These are phyloP conservation scores for Puffinus mauretanicus DNA, from an alignment of 2,113 vertebrate species.

Conservation along the genomic window DNA sequence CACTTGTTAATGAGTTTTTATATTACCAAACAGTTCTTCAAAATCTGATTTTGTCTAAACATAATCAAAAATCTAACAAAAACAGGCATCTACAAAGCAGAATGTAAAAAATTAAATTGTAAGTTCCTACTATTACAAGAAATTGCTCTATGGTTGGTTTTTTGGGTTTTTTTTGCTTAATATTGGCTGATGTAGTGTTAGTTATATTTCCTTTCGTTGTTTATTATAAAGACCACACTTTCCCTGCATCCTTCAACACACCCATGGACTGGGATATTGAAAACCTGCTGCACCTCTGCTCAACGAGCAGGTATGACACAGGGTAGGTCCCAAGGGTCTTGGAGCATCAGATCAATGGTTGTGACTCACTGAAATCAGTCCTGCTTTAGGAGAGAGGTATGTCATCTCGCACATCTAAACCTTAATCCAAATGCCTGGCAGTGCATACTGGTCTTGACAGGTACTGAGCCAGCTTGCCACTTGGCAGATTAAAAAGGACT, in stretches of 20 bases:
- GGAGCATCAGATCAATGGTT: neutral
- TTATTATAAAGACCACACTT: neutral
- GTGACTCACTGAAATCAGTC: neutral
- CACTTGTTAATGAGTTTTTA: conserved; percentile 60
- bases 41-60: conserved; percentile 63
- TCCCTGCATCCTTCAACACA: neutral
- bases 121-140: neutral
- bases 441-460: conserved; percentile 26
- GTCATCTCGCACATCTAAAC: conserved; percentile 30
- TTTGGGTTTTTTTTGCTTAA: neutral
- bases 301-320: rapidly evolving
- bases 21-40: conserved; percentile 65
- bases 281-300: neutral
- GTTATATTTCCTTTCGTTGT: neutral
- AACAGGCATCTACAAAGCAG: conserved; percentile 32
- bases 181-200: neutral
- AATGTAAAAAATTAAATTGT: neutral
- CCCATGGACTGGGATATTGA: neutral
- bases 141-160: neutral
- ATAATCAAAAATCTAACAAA: neutral
- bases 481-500: conserved; percentile 45
- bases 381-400: neutral
- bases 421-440: conserved; percentile 43
- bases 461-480: conserved; percentile 17
- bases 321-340: neutral